Percentiles rank a stretch among this genome's conserved stretches.
phyloP scores from a whole-genome alignment of 2,888 invertebrate species.

The Leptinotarsa peninsularis region DNA sequence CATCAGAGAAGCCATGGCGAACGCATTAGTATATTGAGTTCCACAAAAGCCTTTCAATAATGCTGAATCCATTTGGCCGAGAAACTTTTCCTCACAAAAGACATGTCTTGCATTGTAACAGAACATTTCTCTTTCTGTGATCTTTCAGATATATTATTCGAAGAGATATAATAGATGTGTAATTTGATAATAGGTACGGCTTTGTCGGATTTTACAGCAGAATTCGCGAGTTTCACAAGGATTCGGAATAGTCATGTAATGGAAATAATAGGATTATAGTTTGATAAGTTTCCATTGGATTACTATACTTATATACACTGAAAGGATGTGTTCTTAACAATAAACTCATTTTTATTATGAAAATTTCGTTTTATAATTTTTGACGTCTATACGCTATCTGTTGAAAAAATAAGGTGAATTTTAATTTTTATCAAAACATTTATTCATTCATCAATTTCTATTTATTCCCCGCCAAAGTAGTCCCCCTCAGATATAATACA shows the following conservation, averaged over 20 bases:
- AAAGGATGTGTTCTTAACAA: no score
- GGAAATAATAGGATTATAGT: neutral
- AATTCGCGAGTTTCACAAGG: neutral
- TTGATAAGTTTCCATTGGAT: no score
- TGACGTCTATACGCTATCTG: no score
- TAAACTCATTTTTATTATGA: no score
- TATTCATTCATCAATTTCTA: no score
- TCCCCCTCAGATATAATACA: no score
- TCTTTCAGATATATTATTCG: conserved; percentile 19
- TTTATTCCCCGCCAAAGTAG: no score
- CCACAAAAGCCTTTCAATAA: conserved; percentile 32
- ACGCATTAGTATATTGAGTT: conserved; percentile 37
- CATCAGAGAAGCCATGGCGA: neutral
- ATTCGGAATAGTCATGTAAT: neutral
- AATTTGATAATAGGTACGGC: conserved; percentile 20
- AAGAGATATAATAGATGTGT: conserved; percentile 22
- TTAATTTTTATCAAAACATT: no score
- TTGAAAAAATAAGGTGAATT: no score
- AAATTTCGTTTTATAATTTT: no score
- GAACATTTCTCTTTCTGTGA: conserved; percentile 11
- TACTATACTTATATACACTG: no score
- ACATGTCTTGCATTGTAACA: conserved; percentile 18
- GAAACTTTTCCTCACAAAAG: conserved; percentile 34
- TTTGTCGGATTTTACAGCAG: conserved; percentile 1
- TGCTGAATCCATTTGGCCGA: conserved; percentile 32